Conservation (phyloP, 2,797 vertebrate species). For the Poeciliopsis gracilis region DNA sequence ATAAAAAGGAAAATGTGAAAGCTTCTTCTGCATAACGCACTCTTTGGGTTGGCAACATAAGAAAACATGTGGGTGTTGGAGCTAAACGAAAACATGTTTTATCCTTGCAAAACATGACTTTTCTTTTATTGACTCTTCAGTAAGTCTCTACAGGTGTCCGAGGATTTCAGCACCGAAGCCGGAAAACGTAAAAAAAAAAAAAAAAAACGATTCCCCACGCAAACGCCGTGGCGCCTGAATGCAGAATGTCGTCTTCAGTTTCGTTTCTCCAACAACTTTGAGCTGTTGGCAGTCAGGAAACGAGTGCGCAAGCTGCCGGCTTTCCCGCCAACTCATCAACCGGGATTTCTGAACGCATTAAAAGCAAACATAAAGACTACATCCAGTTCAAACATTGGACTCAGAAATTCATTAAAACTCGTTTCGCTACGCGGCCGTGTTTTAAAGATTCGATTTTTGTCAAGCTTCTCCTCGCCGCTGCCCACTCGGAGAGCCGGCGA, state of each 20-base stretch:
- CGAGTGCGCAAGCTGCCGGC: neutral
- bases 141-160: conserved; percentile 9
- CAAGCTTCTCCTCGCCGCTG: neutral
- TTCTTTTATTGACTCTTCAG: neutral
- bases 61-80: neutral
- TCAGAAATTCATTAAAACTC: conserved; percentile 9
- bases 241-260: conserved; percentile 3
- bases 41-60: neutral
- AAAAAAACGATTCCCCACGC: neutral
- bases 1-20: neutral
- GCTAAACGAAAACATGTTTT: neutral
- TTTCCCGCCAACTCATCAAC: neutral
- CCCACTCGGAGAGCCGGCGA: conserved; percentile 5
- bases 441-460: neutral
- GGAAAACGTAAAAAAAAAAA: neutral
- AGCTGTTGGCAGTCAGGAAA: neutral
- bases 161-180: conserved; percentile 8
- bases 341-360: neutral
- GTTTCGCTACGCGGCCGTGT: neutral
- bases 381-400: neutral
- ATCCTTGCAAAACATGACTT: conserved; percentile 3
- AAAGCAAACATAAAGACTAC: neutral
- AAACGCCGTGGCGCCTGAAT: neutral
- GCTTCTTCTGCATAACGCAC: neutral
- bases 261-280: neutral